phyloP scores from a whole-genome alignment of 2,888 invertebrate species.

The Hydrotaea diabolus region DNA sequence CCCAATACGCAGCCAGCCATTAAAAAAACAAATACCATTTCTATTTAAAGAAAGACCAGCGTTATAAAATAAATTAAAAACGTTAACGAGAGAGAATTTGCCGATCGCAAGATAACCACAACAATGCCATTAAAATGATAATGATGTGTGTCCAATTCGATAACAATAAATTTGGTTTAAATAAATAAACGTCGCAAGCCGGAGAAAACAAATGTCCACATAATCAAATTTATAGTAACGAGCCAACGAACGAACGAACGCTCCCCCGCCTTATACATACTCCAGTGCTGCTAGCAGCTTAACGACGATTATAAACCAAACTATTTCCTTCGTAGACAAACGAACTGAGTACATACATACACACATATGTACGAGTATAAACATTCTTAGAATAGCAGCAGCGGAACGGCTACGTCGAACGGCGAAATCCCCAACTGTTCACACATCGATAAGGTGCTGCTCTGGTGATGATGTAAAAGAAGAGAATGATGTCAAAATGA shows the following conservation, averaged over 20 bases:
- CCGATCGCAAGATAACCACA: neutral
- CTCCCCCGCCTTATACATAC: neutral
- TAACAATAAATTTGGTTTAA: neutral
- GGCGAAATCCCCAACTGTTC: neutral
- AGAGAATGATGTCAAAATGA: conserved; percentile 10
- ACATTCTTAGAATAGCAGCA: neutral
- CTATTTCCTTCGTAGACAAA: neutral
- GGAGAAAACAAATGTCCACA: neutral
- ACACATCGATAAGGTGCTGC: neutral
- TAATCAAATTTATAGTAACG: neutral
- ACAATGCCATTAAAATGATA: neutral
- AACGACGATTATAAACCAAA: conserved; percentile 3
- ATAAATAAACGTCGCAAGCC: neutral
- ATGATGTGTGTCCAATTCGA: neutral
- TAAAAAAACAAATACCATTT: too few relatives aligned
- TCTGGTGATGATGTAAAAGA: neutral
- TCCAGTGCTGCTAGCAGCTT: neutral
- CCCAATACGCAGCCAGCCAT: too few relatives aligned
- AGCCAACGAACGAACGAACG: too few relatives aligned
- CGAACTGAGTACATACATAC: neutral
- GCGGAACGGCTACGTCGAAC: too few relatives aligned
- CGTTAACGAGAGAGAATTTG: too few relatives aligned
- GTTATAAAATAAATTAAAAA: too few relatives aligned
- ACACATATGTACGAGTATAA: too few relatives aligned
- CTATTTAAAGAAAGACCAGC: too few relatives aligned